Evolutionary conservation across 1,140 invertebrate genomes (phyloP).

Genomic region (Drosophila sulfurigaster): DNA sequence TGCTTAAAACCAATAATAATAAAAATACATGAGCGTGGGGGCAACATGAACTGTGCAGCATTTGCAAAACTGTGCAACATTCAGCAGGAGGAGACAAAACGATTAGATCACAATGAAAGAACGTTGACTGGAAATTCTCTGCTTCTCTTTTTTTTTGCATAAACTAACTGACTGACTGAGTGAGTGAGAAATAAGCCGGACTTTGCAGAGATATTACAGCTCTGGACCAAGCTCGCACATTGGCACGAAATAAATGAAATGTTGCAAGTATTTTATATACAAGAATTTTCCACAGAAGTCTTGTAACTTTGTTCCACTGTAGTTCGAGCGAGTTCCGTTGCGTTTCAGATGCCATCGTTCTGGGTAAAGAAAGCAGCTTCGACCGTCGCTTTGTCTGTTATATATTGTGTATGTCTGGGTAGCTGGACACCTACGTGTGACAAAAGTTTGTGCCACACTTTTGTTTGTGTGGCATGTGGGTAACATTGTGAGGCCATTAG

Average conservation of each 20-base stretch:
- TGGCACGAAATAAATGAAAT: neutral
- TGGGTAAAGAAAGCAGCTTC: conserved; percentile 72
- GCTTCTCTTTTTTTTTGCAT: conserved; percentile 66
- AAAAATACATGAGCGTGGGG: conserved; percentile 79
- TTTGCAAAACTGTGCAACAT: conserved; percentile 32
- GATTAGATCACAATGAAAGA: conserved; percentile 77
- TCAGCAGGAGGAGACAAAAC: conserved; percentile 43
- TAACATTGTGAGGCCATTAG: conserved; percentile 76
- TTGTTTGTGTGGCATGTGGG: conserved; percentile 71
- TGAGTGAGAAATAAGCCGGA: conserved; percentile 68
- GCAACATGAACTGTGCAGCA: conserved; percentile 33
- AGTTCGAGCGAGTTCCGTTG: conserved; percentile 34
- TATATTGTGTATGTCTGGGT: conserved; percentile 60
- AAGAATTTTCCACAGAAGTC: neutral
- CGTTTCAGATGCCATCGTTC: conserved; percentile 74
- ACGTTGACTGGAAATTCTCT: conserved; percentile 55
- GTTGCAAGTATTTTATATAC: neutral
- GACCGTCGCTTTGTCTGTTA: conserved; percentile 31
- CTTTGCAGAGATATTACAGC: conserved; percentile 46
- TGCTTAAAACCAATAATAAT: conserved; percentile 80
- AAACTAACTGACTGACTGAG: conserved; percentile 46
- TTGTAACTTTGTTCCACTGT: neutral
- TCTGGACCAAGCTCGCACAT: neutral
- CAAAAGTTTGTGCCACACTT: conserved; percentile 78
- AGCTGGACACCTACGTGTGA: conserved; percentile 74